Base-by-base conservation (phyloP, 2,888 invertebrate species). In the Xestia ashworthii region DNA sequence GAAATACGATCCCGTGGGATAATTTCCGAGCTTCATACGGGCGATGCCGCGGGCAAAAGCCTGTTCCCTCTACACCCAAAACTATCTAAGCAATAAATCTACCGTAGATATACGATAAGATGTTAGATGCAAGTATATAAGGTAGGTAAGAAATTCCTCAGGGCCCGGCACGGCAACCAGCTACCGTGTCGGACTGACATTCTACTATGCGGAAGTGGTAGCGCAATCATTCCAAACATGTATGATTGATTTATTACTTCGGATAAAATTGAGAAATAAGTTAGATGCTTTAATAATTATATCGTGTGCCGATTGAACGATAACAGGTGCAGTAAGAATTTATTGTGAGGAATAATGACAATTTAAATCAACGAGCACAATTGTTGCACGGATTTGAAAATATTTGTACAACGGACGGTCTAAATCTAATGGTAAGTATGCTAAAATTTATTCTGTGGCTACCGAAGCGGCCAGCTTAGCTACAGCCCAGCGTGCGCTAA, bases 181-280 rank as follows among this genome's bases (percentile, higher is more conserved):
- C 73, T 69, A 84, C 86, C 73, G 86, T 86, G 83, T 73, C 83
- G 83, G 71, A 4, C 85, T 75, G 83, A 78, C 75, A 86, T 68
- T 78, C 67, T 8, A 71, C 65, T 48, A 86, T 74, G 86, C 84
- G 84, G 84, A 84, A 86, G 65, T 79, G 41, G 19, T 60, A 25
- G n/a, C 55, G 83, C 72, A 78, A 82, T 72, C 44, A 65, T 82
- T 82, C 73, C 60, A 60, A 72, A 75, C 82, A 12, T 58, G 76
- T 58, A 66, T 66, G 65, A 82, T 73, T 71, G 71, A 85, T 84
- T 85, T 85, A 84, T 82, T 68, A 78, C 74, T 68, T 58, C 6
- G 71, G 79, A 73, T 82, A 73, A 73, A 60, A 62, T 85, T 85
- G 65, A 85, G 85, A 85, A 77, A 85, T 83, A 74, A 41, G 32